phyloP scores from a whole-genome alignment of 2,888 invertebrate genomes.

The Pachliopta kotzebuea region DNA sequence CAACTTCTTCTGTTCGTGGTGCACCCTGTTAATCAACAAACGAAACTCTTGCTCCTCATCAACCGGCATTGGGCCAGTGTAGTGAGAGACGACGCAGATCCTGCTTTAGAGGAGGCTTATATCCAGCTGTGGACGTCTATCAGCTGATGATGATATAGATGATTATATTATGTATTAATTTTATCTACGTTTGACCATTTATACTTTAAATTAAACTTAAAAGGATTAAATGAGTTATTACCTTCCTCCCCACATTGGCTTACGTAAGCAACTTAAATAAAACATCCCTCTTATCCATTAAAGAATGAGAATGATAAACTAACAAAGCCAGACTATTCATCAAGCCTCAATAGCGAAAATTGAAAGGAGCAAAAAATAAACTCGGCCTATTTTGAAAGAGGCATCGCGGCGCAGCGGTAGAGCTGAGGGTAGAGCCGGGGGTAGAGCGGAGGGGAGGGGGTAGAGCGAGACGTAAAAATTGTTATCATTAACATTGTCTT shows the following conservation, averaged over 20 bases:
- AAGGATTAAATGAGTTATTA: too few species aligned
- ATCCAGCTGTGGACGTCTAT: too few species aligned
- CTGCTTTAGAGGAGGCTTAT: too few species aligned
- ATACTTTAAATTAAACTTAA: too few species aligned
- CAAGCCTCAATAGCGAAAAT: slow-evolving; percentile 38
- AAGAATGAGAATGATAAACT: slow-evolving; percentile 36
- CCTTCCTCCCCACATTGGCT: neutral
- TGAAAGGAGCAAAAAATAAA: slow-evolving; percentile 36
- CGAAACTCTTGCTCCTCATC: too few species aligned
- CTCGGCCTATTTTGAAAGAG: slow-evolving; percentile 30
- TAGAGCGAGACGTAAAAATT: slow-evolving; percentile 45
- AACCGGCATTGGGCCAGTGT: too few species aligned
- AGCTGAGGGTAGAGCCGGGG: slow-evolving; percentile 13
- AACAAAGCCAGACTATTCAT: slow-evolving; percentile 38
- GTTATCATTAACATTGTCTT: slow-evolving; percentile 53
- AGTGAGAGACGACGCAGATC: too few species aligned
- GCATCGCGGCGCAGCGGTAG: slow-evolving; percentile 10
- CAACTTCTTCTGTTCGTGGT: too few species aligned
- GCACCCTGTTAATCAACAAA: too few species aligned
- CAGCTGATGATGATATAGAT: too few species aligned
- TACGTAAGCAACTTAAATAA: slow-evolving; percentile 7
- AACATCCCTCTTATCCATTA: slow-evolving; percentile 22
- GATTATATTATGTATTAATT: too few species aligned
- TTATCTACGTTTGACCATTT: too few species aligned
- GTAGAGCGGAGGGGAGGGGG: slow-evolving; percentile 32